Evolutionary conservation across 64 coral and sea anemone genomes (phyloP).

Genomic region (Montipora sp.): DNA sequence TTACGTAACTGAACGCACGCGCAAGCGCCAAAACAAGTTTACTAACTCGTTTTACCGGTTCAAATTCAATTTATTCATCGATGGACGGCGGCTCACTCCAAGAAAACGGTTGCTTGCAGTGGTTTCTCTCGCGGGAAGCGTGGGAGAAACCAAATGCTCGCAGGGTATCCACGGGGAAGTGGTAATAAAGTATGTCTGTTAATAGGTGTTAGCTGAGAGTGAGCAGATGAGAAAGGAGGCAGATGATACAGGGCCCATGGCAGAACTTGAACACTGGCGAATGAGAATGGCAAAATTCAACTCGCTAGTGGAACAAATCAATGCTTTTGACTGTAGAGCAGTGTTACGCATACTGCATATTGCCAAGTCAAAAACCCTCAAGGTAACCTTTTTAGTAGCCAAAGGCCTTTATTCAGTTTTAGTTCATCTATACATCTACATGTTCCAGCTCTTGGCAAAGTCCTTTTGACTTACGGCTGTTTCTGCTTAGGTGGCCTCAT

Average conservation of each 20-base stretch:
- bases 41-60: no score
- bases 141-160: no score
- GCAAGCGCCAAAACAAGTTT: no score
- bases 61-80: no score
- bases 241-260: slow-evolving; percentile 94
- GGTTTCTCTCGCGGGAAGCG: no score
- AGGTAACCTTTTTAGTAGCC: slow-evolving; percentile 23
- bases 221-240: slow-evolving; percentile 94
- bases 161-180: no score
- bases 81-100: no score
- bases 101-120: no score
- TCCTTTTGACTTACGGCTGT: no score
- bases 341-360: slow-evolving; percentile 77
- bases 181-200: neutral
- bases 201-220: slow-evolving; percentile 88
- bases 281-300: slow-evolving; percentile 97
- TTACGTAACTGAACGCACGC: no score
- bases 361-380: slow-evolving; percentile 86
- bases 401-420: neutral
- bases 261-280: slow-evolving; percentile 91
- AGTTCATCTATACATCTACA: no score
- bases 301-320: slow-evolving; percentile 90
- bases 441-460: neutral
- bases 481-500: no score
- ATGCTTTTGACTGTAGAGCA: slow-evolving; percentile 63